Conservation (phyloP, 2,797 vertebrate genomes). For the Phaenicophaeus curvirostris region DNA sequence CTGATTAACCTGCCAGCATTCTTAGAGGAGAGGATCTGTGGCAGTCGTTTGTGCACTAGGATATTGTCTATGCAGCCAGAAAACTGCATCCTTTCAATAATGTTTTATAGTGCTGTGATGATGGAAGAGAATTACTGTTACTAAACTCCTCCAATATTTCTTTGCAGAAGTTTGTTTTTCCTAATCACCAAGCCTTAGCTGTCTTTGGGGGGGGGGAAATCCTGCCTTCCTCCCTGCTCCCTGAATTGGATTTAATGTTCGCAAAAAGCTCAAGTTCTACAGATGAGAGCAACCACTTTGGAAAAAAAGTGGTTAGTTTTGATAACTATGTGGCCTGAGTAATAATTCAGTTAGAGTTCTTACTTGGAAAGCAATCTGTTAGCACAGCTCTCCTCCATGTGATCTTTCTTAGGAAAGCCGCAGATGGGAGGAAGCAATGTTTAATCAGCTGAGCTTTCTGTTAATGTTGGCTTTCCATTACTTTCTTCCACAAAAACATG, state of each 20-base stretch:
- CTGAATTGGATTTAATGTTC: neutral
- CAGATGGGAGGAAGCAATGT: neutral
- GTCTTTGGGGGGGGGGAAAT: neutral
- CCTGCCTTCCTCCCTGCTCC: too few species aligned
- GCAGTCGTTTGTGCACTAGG: neutral
- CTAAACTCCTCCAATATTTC: neutral
- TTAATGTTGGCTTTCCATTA: neutral
- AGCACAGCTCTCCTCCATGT: neutral
- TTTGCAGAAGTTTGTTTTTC: neutral
- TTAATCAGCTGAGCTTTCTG: conserved; percentile 8
- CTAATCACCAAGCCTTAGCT: neutral
- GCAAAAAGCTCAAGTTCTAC: neutral
- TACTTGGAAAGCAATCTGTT: neutral
- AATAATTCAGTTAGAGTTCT: neutral
- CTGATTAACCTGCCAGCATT: neutral
- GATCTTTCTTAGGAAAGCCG: neutral
- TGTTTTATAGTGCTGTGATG: neutral
- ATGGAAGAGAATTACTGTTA: neutral
- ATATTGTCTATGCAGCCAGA: neutral
- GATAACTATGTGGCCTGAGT: neutral
- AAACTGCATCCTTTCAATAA: neutral
- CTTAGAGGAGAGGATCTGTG: neutral
- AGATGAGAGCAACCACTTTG: neutral
- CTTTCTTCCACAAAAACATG: neutral
- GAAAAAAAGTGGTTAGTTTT: neutral